Evolutionary conservation across 2,888 invertebrate genomes (phyloP).

Genomic region (Glaucopsyche alexis): DNA sequence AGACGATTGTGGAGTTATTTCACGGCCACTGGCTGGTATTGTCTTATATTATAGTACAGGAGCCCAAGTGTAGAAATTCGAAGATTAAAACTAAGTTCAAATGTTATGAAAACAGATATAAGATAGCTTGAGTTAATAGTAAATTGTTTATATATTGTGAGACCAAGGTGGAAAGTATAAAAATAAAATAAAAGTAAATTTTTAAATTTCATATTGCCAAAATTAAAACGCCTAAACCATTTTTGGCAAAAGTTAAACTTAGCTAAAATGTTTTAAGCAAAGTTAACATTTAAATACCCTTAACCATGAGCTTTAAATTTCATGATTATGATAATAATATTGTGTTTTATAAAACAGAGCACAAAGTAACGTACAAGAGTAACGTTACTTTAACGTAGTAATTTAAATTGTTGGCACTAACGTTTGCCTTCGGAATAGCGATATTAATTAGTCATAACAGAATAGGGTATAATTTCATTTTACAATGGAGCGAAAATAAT

Average conservation of each 20-base stretch:
- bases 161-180: too few species aligned
- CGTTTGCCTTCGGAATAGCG: background rate
- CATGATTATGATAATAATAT: background rate
- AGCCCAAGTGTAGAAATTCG: background rate
- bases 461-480: slow-evolving; percentile 7
- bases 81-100: background rate
- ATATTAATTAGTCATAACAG: slow-evolving; percentile 18
- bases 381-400: too few species aligned
- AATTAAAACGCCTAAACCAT: background rate
- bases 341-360: background rate
- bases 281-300: background rate
- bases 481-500: slow-evolving; percentile 13
- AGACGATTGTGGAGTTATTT: slow-evolving; percentile 45
- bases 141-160: too few species aligned
- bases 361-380: background rate
- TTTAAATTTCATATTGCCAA: background rate
- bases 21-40: slow-evolving; percentile 44
- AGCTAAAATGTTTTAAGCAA: background rate
- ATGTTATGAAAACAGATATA: background rate
- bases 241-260: background rate
- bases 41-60: slow-evolving; percentile 36
- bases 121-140: background rate
- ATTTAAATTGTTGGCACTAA: slow-evolving; percentile 3
- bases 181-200: background rate
- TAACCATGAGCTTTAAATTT: background rate